A percentile compares a stretch with the other conserved stretches of the same genome.
phyloP scores from a whole-genome alignment of 2,113 vertebrate genomes.

The Oncorhynchus nerka region DNA sequence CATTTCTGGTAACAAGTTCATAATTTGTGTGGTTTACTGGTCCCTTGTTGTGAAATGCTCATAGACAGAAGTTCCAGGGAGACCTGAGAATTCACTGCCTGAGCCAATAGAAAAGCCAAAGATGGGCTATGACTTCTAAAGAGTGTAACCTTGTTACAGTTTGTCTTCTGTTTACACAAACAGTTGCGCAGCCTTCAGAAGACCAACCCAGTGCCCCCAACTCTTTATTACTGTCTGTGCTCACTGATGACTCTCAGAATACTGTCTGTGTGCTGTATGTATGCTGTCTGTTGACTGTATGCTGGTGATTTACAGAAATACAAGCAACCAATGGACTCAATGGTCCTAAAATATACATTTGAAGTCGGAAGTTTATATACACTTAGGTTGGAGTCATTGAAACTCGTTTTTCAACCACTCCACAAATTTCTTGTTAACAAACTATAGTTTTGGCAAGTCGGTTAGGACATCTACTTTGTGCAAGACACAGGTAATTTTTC shows the following conservation, averaged over 20 bases:
- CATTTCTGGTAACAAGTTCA: constrained; percentile 15
- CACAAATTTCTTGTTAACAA: too few relatives aligned
- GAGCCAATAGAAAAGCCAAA: constrained; percentile 61
- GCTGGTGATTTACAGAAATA: not conserved
- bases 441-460: too few relatives aligned
- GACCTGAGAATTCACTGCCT: constrained; percentile 26
- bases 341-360: too few relatives aligned
- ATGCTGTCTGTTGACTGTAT: constrained; percentile 14
- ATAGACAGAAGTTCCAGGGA: constrained; percentile 25
- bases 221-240: constrained; percentile 17
- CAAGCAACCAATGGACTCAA: too few relatives aligned
- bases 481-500: too few relatives aligned
- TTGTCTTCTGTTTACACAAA: constrained; percentile 27
- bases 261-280: constrained; percentile 21
- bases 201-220: constrained; percentile 28
- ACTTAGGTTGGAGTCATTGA: too few relatives aligned
- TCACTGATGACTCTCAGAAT: constrained; percentile 42
- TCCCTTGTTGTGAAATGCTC: not conserved
- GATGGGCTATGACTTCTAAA: constrained; percentile 40
- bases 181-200: constrained; percentile 32
- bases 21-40: constrained; percentile 23
- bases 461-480: too few relatives aligned
- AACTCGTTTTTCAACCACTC: too few relatives aligned
- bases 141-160: constrained; percentile 35
- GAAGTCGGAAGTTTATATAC: too few relatives aligned